Base-by-base conservation (phyloP, 37 sponge, comb jelly and placozoan species). In the Diacarnus erythraeanus region DNA sequence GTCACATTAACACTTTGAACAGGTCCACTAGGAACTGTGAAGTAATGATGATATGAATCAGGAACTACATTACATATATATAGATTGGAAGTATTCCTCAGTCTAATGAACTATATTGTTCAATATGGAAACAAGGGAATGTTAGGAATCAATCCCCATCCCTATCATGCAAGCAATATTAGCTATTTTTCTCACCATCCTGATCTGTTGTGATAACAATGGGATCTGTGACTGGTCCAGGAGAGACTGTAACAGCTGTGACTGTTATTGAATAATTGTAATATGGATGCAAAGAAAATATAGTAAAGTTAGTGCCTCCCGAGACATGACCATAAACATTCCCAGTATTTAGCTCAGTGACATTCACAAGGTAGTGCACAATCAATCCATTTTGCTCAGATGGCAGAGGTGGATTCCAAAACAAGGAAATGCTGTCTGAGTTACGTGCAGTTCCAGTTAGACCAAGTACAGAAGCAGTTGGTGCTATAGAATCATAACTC, bases 341-440 rank as follows among this genome's bases (percentile, higher is more conserved):
- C 25, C 64, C 64, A 47, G 51, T 47, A 12, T 47, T 12, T 12
- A 47, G 10, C 12, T 47, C 20, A 6, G 59, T 40, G n/a, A 77
- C 63, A 34, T 77, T 43, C 26, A 84, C 59, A 15, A 22, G 47
- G 59, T 84, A 84, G 64, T 38, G 74, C 33, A 10, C 22, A 42
- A 84, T 77, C 42, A 78, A 25, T 21, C 85, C 85, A 71, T 84
- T 84, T 30, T 40, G 43, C 33, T 58, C 47, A 1, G 69, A 47
- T 5, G 44, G 17, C 21, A 12, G 15, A 22, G 85, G 85, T n/a
- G 78, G 78, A 18, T 43, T 34, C 85, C 85, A 84, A 2, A 47
- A 29, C 36, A 86, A 15, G 17, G 38, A 37, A 4, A 79, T 33
- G 9, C 40, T 39, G 18, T 23, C 21, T 12, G 77, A 36, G 43